Percentiles rank a stretch among this genome's conserved stretches.
These are phyloP conservation scores for Siniperca knerii DNA, from an alignment of 2,113 vertebrate species.

Conservation along the genomic window DNA sequence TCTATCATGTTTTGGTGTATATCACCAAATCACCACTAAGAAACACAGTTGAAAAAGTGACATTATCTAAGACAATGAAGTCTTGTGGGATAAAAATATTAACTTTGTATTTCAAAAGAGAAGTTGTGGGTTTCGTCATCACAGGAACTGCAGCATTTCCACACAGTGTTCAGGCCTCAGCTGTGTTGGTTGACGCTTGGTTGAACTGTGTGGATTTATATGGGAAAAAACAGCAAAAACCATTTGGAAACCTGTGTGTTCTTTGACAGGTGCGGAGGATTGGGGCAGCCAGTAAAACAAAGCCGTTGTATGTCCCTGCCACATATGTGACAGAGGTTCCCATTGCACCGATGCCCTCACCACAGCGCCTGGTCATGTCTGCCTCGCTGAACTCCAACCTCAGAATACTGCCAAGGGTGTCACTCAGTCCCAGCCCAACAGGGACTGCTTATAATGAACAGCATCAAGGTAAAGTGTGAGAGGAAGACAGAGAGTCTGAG, in stretches of 20 bases:
- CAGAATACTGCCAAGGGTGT: conserved; percentile 53
- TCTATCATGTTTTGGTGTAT: background rate
- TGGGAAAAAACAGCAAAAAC: conserved; percentile 15
- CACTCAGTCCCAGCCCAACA: conserved; percentile 61
- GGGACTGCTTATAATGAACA: conserved; percentile 34
- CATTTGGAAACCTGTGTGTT: conserved; percentile 25
- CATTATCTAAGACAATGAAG: background rate
- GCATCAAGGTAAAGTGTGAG: conserved; percentile 69
- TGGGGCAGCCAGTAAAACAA: conserved; percentile 81
- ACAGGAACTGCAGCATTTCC: conserved; percentile 39
- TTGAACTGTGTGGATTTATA: conserved; percentile 44
- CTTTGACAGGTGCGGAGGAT: conserved; percentile 83
- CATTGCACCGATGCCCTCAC: conserved; percentile 59
- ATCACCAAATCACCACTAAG: background rate
- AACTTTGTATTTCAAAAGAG: conserved; percentile 11
- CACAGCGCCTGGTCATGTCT: conserved; percentile 64
- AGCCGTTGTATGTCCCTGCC: conserved; percentile 91
- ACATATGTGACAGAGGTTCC: conserved; percentile 88
- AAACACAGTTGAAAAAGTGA: background rate
- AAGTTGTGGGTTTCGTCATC: conserved; percentile 24
- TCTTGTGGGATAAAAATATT: background rate
- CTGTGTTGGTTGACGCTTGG: conserved; percentile 11
- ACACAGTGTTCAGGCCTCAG: conserved; percentile 7
- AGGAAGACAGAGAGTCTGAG: background rate
- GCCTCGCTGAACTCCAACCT: conserved; percentile 65